Evolutionary conservation across 2,797 vertebrate genomes (phyloP).

Genomic region (Argyrosomus regius): DNA sequence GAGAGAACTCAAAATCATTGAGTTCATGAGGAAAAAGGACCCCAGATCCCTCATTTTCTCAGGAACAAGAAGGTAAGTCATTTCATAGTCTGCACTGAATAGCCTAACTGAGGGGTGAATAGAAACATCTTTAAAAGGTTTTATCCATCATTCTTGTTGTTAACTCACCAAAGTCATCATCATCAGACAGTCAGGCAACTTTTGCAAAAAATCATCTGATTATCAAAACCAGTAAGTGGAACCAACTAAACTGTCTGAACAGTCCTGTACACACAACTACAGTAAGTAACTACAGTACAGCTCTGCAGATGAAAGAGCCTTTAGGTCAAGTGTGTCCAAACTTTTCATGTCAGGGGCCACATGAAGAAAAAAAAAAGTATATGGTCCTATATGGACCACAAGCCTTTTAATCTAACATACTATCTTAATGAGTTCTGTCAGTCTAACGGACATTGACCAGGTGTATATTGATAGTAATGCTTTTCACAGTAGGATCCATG

Average conservation of each 20-base stretch:
- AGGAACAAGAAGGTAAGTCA: conserved; percentile 91
- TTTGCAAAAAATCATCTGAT: not conserved
- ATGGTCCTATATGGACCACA: too few species aligned
- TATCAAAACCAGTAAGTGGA: not conserved
- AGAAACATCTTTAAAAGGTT: not conserved
- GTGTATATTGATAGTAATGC: too few species aligned
- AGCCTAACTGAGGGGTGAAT: not conserved
- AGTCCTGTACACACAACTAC: not conserved
- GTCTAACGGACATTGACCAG: too few species aligned
- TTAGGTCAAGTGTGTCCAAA: too few species aligned
- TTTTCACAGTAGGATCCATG: not conserved
- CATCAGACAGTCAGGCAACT: not conserved
- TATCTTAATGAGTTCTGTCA: too few species aligned
- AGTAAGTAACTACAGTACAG: too few species aligned
- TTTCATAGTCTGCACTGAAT: not conserved
- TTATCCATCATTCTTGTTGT: not conserved
- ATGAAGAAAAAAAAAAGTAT: not conserved
- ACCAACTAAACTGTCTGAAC: not conserved
- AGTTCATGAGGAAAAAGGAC: conserved; percentile 96
- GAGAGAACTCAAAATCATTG: conserved; percentile 93
- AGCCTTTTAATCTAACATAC: too few species aligned
- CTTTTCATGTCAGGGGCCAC: not conserved
- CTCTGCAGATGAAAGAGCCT: not conserved
- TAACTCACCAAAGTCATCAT: too few species aligned
- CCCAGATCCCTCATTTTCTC: conserved; percentile 87